A percentile compares a stretch with the other conserved stretches of the same genome.
Conservation (phyloP, 2,113 vertebrate species). For the Cariama cristata region DNA sequence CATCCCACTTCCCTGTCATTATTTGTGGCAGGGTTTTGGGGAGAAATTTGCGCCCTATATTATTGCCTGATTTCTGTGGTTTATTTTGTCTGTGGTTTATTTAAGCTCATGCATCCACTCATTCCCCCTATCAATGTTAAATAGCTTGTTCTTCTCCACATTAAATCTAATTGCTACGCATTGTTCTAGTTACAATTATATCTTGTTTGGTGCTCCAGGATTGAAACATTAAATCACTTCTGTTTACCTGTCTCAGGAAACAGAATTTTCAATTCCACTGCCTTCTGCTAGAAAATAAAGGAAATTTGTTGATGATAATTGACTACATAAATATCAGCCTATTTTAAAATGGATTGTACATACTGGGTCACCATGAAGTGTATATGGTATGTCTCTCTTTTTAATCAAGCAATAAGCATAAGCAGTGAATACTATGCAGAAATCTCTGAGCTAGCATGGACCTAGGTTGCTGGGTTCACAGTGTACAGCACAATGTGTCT, state of each 20-base stretch:
- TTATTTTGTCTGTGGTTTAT: neutral
- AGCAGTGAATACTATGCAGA: neutral
- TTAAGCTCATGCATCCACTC: neutral
- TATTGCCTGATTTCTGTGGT: neutral
- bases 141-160: neutral
- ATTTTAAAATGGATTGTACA: neutral
- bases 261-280: conserved; percentile 14
- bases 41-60: neutral
- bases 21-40: neutral
- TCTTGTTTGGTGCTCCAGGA: neutral
- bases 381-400: neutral
- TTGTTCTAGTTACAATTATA: conserved; percentile 14
- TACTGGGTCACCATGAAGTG: neutral
- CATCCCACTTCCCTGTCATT: neutral
- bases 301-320: conserved; percentile 37
- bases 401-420: neutral
- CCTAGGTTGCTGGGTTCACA: neutral
- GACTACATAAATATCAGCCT: conserved; percentile 10
- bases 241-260: conserved; percentile 43
- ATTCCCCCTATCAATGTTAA: neutral
- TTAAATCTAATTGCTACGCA: conserved; percentile 21
- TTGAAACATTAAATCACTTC: conserved; percentile 49
- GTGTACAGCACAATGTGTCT: fast-evolving
- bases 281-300: conserved; percentile 22
- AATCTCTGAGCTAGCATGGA: neutral